Evolutionary conservation across 2,113 vertebrate genomes (phyloP), one percentile per base, ranked within the genome.

Genomic region (Eretmochelys imbricata): DNA sequence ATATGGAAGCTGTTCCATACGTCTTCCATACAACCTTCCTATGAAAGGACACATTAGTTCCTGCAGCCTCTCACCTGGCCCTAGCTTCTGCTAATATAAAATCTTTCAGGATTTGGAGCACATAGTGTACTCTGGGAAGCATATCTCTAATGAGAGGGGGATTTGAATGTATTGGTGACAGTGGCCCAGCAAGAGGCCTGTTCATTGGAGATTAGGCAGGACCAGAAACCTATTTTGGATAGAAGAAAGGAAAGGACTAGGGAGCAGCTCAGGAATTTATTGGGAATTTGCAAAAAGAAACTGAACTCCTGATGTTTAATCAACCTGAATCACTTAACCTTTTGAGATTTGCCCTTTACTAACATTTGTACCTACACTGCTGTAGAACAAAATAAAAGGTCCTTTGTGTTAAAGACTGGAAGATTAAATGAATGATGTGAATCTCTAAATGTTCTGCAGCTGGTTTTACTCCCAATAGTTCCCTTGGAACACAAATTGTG

Each of bases 131-230:
- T 79, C 72, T 85, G 48, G 93, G 16, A 79, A 80, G 48, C 55
- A 25, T 48, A 31, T 76, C 8, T n/a, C 76, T 80, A 93, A 27
- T 22, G 54, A 27, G 93, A 65, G 88, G 90, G 62, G 93, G 85
- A 91, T 78, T 48, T 89, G 59, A 90, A 31, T 87, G 91, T 94
- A 90, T 65, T 89, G 59, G 48, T n/a, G 20, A 91, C 19, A 75
- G 3, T 85, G 24, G 3, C 25, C 54, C 89, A 14, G 85, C 78
- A 65, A 84, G 72, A 75, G 5, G 89, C 90, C 17, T 90, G 42
- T 46, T 29, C 13, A 49, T 53, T 69, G 78, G 24, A 86, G 38
- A 42, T 46, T 27, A 0, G 0, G 46, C 46, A 82, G 19, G 91
- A 50, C 5, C 20, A 82, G 82, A 59, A 82, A 14, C 2, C 89